Evolutionary conservation across 2,888 invertebrate species (phyloP).

Genomic region (Megaustenia siamemsis): DNA sequence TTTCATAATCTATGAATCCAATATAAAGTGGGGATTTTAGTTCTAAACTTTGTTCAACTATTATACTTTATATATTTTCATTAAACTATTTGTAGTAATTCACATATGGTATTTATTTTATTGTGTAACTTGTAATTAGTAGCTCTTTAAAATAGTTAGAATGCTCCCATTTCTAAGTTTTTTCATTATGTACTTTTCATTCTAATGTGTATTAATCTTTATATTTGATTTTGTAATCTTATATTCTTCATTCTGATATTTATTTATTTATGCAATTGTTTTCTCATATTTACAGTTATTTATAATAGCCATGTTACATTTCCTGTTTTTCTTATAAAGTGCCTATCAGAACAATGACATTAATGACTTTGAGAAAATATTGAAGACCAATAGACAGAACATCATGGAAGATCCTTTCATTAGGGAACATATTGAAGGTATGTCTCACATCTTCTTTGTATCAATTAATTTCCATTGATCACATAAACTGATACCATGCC

Average conservation of each 20-base stretch:
- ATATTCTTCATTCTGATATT: not conserved
- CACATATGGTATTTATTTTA: no score
- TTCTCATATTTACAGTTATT: not conserved
- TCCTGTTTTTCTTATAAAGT: slow-evolving; percentile 80
- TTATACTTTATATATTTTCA: no score
- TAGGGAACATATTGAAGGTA: slow-evolving; percentile 96
- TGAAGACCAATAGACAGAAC: slow-evolving; percentile 94
- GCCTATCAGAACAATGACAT: slow-evolving; percentile 99
- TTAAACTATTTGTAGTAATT: no score
- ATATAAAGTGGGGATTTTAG: no score
- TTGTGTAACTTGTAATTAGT: no score
- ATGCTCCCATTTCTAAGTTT: no score
- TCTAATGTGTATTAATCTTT: not conserved
- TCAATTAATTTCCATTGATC: no score
- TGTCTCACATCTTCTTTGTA: not conserved
- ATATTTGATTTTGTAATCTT: not conserved
- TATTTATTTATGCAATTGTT: not conserved
- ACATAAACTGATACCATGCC: no score
- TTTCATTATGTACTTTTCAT: not conserved
- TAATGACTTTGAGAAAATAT: slow-evolving; percentile 96
- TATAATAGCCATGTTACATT: not conserved
- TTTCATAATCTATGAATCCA: no score
- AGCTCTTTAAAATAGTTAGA: no score
- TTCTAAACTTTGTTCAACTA: no score
- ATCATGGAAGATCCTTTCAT: slow-evolving; percentile 99